phyloP scores from a whole-genome alignment of 1,140 invertebrate species.

The Drosophila orena region DNA sequence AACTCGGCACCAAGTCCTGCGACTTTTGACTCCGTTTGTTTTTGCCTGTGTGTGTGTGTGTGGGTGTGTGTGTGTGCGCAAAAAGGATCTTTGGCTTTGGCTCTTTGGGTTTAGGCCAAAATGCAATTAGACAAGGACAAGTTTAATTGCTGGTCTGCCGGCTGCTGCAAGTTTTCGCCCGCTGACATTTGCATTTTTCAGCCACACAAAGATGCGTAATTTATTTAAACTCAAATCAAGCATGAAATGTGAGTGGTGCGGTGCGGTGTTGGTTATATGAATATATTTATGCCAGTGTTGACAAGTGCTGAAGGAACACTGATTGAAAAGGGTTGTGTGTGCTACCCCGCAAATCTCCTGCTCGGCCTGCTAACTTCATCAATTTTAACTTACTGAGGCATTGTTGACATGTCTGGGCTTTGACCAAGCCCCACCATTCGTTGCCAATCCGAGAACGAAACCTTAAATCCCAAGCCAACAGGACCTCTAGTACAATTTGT shows the following conservation, averaged over 20 bases:
- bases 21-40: conserved; percentile 70
- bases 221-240: conserved; percentile 75
- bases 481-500: conserved; percentile 44
- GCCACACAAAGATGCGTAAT: conserved; percentile 51
- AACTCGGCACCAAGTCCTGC: conserved; percentile 63
- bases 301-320: conserved; percentile 29
- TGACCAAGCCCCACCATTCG: conserved; percentile 8
- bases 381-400: conserved; percentile 56
- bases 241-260: conserved; percentile 32
- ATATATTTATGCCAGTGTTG: conserved; percentile 46
- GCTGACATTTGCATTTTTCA: conserved; percentile 64
- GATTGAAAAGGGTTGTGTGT: conserved; percentile 26
- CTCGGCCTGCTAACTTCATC: conserved; percentile 50
- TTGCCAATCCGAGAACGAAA: conserved; percentile 9
- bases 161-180: conserved; percentile 50
- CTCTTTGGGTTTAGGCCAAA: conserved; percentile 48
- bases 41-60: conserved; percentile 8
- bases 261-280: background rate
- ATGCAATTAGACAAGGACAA: conserved; percentile 83
- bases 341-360: background rate
- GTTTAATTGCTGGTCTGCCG: conserved; percentile 77
- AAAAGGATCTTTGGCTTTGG: conserved; percentile 29
- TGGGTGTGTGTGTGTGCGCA: conserved; percentile 4
- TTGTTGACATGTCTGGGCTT: conserved; percentile 32
- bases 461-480: conserved; percentile 6